Percentiles rank a stretch among this genome's conserved stretches.
phyloP scores from a whole-genome alignment of 2,113 vertebrate species.

The Lagopus muta region DNA sequence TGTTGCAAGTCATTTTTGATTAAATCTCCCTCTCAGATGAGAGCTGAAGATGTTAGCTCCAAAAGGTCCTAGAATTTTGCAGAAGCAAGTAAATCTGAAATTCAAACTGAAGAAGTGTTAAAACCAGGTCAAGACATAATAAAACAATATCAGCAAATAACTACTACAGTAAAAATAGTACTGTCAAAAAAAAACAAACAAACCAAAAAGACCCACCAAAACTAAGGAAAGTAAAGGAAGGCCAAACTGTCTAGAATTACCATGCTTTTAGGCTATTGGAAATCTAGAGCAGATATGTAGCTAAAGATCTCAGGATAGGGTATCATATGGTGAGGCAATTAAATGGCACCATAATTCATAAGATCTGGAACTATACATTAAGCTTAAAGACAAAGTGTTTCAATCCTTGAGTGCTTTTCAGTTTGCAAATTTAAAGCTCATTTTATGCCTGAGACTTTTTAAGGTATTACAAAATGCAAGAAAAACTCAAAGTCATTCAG shows the following conservation, averaged over 20 bases:
- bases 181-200: too few relatives aligned
- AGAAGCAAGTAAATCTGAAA: not conserved
- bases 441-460: not conserved
- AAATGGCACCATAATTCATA: not conserved
- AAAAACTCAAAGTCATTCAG: not conserved
- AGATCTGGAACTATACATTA: not conserved
- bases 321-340: not conserved
- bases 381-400: not conserved
- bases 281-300: not conserved
- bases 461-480: not conserved
- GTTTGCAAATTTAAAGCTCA: not conserved
- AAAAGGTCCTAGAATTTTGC: not conserved
- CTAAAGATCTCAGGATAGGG: not conserved
- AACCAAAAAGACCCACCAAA: too few relatives aligned
- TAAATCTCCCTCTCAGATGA: not conserved
- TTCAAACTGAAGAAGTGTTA: not conserved
- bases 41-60: not conserved
- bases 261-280: not conserved
- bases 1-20: not conserved
- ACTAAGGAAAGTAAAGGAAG: not conserved
- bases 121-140: not conserved
- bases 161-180: fast-evolving
- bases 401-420: not conserved
- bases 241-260: not conserved
- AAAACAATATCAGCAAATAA: not conserved